Evolutionary conservation across 2,113 vertebrate species (phyloP).

Genomic region (Sphyrna mokarran): DNA sequence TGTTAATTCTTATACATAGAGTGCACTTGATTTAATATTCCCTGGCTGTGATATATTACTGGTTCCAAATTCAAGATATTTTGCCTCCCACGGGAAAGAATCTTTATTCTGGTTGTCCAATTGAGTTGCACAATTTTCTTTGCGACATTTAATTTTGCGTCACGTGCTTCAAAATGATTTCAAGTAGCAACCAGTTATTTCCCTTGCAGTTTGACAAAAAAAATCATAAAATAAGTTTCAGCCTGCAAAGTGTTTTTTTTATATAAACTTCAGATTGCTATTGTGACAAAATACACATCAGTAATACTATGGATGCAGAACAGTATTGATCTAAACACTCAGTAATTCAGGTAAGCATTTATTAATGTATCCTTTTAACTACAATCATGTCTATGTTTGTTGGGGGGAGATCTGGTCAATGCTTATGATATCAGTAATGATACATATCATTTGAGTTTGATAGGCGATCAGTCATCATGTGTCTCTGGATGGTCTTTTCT

Average conservation of each 20-base stretch:
- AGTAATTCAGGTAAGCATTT: background rate
- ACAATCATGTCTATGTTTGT: background rate
- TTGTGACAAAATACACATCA: background rate
- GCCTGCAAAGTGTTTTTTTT: background rate
- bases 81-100: background rate
- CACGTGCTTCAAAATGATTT: background rate
- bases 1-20: background rate
- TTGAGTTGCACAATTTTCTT: background rate
- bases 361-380: background rate
- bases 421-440: background rate
- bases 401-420: background rate
- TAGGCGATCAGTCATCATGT: background rate
- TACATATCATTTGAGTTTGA: background rate
- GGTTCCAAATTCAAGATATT: background rate
- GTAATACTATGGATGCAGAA: background rate
- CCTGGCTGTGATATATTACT: too few species aligned
- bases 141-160: background rate
- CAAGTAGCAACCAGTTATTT: background rate
- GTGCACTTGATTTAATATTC: background rate
- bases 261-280: background rate
- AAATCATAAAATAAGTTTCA: background rate
- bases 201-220: background rate
- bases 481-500: too few species aligned
- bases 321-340: background rate
- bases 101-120: background rate